Evolutionary conservation across 1,140 invertebrate genomes (phyloP).

Genomic region (Caerostris extrusa): DNA sequence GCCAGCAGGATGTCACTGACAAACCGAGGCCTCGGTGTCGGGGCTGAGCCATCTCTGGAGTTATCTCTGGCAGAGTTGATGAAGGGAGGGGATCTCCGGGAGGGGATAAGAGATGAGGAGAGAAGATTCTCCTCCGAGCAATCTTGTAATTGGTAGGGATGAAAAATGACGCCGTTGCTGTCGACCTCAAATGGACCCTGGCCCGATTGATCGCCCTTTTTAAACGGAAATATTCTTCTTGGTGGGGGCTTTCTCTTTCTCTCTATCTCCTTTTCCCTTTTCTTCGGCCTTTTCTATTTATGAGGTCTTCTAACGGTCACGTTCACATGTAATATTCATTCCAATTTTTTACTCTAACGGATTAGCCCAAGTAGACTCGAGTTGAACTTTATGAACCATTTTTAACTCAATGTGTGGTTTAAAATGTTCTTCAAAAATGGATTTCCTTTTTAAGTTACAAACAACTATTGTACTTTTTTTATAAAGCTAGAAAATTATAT

Average conservation of each 20-base stretch:
- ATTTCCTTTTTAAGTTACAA: too few relatives aligned
- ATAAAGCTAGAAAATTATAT: too few relatives aligned
- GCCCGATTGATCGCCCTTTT: constrained; percentile 32
- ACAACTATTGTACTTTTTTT: too few relatives aligned
- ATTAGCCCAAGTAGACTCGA: too few relatives aligned
- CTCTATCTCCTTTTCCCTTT: too few relatives aligned
- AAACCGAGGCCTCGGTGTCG: too few relatives aligned
- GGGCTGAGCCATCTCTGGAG: not conserved
- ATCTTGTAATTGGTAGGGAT: constrained; percentile 63
- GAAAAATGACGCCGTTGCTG: constrained; percentile 38
- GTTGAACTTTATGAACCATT: too few relatives aligned
- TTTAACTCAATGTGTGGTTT: too few relatives aligned
- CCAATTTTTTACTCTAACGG: too few relatives aligned
- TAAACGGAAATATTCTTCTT: constrained; percentile 16
- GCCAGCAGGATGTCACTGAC: too few relatives aligned
- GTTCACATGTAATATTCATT: too few relatives aligned
- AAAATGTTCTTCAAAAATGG: too few relatives aligned
- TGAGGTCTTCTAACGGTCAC: not conserved
- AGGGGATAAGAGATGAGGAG: constrained; percentile 11
- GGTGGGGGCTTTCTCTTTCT: not conserved
- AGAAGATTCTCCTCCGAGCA: not conserved
- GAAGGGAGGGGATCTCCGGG: constrained; percentile 14
- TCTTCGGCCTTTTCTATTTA: not conserved
- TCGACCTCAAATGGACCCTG: constrained; percentile 57
- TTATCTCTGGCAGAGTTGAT: constrained; percentile 33